Conservation (phyloP, 2,888 invertebrate genomes). For the Amphipyra berbera region DNA sequence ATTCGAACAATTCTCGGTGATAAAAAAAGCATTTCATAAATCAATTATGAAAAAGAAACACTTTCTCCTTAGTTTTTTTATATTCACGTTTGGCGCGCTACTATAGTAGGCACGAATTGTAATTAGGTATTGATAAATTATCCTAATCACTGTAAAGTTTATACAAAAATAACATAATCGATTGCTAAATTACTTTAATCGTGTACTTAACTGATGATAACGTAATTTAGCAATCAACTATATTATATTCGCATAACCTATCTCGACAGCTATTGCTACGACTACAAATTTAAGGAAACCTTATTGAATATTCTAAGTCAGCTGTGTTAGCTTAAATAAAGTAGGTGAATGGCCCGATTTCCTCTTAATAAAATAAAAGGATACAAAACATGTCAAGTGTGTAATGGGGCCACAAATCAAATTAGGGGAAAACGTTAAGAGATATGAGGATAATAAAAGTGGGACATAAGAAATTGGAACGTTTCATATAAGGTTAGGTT, state of each 20-base stretch:
- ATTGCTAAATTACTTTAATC: no score
- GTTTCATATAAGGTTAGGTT: slow-evolving; percentile 14
- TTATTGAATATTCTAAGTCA: neutral
- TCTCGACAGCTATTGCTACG: no score
- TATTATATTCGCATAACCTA: neutral
- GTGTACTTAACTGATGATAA: no score
- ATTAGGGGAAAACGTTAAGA: slow-evolving; percentile 53
- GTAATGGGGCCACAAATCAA: slow-evolving; percentile 58
- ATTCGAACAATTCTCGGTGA: neutral
- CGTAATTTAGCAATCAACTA: neutral
- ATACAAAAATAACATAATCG: no score
- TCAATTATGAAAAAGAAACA: no score
- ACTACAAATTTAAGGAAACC: neutral
- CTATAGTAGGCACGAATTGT: neutral
- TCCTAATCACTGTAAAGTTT: no score
- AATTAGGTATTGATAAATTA: no score
- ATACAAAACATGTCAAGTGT: slow-evolving; percentile 54
- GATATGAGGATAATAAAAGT: slow-evolving; percentile 53
- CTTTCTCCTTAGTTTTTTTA: no score
- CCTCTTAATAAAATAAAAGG: slow-evolving; percentile 42
- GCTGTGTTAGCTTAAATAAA: neutral
- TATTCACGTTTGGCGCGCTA: slow-evolving; percentile 33
- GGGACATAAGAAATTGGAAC: slow-evolving; percentile 47
- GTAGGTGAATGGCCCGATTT: slow-evolving; percentile 33
- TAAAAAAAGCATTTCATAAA: no score